Percentiles rank a stretch among this genome's conserved stretches.
Evolutionary conservation across 2,113 vertebrate genomes (phyloP).

Genomic region (Pangasianodon hypophthalmus): DNA sequence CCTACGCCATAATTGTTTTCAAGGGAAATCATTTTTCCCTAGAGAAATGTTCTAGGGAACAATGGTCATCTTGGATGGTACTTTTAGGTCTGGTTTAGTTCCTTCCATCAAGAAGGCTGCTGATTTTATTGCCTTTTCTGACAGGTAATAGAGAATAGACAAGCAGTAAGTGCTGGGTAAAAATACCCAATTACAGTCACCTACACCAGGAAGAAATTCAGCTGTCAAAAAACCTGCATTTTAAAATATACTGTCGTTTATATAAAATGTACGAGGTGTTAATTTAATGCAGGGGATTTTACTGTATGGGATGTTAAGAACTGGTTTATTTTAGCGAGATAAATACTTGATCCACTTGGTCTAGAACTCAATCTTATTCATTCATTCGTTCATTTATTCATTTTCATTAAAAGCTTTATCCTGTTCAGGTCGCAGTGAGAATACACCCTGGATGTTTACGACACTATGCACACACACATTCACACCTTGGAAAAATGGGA

Average conservation of each 20-base stretch:
- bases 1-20: constrained; percentile 5
- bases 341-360: background rate
- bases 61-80: background rate
- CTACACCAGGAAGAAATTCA: background rate
- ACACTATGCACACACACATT: background rate
- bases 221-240: background rate
- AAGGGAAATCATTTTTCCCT: background rate
- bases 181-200: constrained; percentile 25
- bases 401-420: background rate
- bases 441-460: background rate
- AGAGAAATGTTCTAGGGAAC: background rate
- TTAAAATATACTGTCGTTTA: background rate
- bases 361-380: background rate
- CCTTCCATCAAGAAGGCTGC: background rate
- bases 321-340: background rate
- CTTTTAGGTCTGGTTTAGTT: background rate
- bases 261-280: background rate
- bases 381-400: background rate
- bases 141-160: constrained; percentile 17
- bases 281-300: background rate
- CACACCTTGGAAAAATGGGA: background rate
- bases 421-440: background rate
- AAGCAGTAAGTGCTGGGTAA: background rate
- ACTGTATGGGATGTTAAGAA: background rate
- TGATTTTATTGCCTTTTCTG: constrained; percentile 3